These are phyloP conservation scores for Polypterus senegalus DNA, from an alignment of 2,113 vertebrate genomes.

Conservation along the genomic window DNA sequence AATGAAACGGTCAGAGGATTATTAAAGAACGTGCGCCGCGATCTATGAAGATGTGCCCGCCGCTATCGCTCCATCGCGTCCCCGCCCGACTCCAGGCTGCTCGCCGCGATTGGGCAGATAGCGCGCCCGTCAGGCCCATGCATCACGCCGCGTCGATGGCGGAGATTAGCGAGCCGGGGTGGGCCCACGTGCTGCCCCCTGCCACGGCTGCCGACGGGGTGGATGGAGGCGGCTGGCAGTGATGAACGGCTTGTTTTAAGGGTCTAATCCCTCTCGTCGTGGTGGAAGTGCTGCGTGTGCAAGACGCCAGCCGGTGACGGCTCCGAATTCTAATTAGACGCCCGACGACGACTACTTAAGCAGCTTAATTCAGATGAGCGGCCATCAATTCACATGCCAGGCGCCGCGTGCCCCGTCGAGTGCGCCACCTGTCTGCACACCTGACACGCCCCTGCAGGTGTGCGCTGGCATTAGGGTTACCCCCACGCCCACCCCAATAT, in stretches of 20 bases:
- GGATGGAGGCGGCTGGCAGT: not conserved
- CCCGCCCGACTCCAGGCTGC: slow-evolving; percentile 16
- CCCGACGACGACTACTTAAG: slow-evolving; percentile 55
- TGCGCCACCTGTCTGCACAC: not conserved
- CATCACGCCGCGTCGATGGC: no score
- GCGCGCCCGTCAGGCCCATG: no score
- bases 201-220: slow-evolving; percentile 14
- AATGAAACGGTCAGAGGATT: slow-evolving; percentile 62
- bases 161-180: no score
- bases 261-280: not conserved
- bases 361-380: slow-evolving; percentile 59
- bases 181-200: no score
- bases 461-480: not conserved
- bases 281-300: slow-evolving; percentile 8
- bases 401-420: slow-evolving; percentile 11
- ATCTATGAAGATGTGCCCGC: slow-evolving; percentile 7
- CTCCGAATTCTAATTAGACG: slow-evolving; percentile 52
- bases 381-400: slow-evolving; percentile 54
- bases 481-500: not conserved
- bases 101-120: not conserved
- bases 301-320: not conserved
- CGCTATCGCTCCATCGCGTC: slow-evolving; percentile 23
- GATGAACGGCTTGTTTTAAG: not conserved
- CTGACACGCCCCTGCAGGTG: not conserved
- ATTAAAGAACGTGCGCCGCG: slow-evolving; percentile 49